Evolutionary conservation across 2,797 vertebrate species (phyloP).

Genomic region (Iguana delicatissima): DNA sequence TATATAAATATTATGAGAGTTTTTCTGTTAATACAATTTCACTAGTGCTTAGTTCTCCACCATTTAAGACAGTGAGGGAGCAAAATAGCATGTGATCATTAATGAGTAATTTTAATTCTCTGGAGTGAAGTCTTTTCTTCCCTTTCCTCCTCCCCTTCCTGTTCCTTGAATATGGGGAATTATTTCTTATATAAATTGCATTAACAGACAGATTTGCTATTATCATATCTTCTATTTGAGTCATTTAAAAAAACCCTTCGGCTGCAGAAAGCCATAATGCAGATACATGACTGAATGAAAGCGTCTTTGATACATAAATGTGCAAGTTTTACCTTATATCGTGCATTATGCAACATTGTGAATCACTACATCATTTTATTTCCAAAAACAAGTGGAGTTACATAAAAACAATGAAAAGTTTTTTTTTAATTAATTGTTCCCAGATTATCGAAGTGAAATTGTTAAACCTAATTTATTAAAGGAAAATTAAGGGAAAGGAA

Average conservation of each 20-base stretch:
- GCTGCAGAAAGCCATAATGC: conserved; percentile 8
- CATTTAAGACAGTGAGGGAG: conserved; percentile 28
- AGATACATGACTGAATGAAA: conserved; percentile 34
- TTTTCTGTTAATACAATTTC: conserved; percentile 34
- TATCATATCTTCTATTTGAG: conserved; percentile 27
- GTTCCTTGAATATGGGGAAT: conserved; percentile 16
- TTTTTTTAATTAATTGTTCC: conserved; percentile 7
- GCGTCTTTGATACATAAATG: conserved; percentile 14
- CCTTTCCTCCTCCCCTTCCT: not conserved
- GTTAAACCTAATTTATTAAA: not conserved
- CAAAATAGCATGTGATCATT: conserved; percentile 28
- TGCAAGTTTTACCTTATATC: not conserved
- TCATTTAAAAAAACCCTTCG: conserved; percentile 31
- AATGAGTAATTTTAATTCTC: conserved; percentile 35
- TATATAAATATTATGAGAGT: conserved; percentile 26
- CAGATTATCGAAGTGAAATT: not conserved
- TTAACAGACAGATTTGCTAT: conserved; percentile 1
- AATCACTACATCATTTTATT: conserved; percentile 16
- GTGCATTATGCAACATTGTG: conserved; percentile 10
- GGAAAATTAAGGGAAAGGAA: not conserved
- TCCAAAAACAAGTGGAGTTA: not conserved
- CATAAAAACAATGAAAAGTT: conserved; percentile 8
- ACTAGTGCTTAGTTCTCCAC: conserved; percentile 39
- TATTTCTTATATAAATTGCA: conserved; percentile 20
- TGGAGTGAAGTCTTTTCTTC: conserved; percentile 16